These are phyloP conservation scores for Tadarida brasiliensis DNA, from an alignment of 2,797 vertebrate genomes.

Conservation along the genomic window DNA sequence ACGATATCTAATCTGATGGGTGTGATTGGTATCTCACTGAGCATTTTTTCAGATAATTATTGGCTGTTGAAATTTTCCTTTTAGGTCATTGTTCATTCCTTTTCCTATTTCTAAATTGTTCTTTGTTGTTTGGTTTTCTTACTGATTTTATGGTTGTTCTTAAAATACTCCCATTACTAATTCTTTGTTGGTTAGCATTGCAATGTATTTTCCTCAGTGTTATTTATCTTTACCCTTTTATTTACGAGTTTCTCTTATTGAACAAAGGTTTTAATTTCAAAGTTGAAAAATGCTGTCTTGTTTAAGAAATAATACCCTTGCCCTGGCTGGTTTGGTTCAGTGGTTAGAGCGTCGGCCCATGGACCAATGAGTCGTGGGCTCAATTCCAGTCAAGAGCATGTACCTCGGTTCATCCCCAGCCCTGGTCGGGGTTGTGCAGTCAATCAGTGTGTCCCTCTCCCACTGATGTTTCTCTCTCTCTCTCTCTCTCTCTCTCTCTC, in stretches of 20 bases:
- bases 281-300: not conserved
- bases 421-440: no score
- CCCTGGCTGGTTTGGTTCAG: not conserved
- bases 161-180: constrained; percentile 31
- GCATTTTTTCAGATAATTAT: constrained; percentile 9
- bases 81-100: constrained; percentile 21
- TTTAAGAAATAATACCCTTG: constrained; percentile 54
- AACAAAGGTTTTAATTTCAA: constrained; percentile 61
- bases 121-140: constrained; percentile 56
- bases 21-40: not conserved
- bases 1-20: not conserved
- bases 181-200: constrained; percentile 9
- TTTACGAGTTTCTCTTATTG: not conserved
- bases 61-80: constrained; percentile 35
- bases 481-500: no score
- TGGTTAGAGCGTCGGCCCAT: no score
- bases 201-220: not conserved
- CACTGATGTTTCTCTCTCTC: no score
- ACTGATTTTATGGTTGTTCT: constrained; percentile 29
- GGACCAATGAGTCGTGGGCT: no score
- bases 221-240: constrained; percentile 56
- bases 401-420: no score
- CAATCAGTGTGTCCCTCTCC: no score
- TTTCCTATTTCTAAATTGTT: constrained; percentile 38
- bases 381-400: no score